A percentile compares a stretch with the other conserved stretches of the same genome.
Conservation (phyloP, 64 coral and sea anemone genomes). For the Porites australiensis region DNA sequence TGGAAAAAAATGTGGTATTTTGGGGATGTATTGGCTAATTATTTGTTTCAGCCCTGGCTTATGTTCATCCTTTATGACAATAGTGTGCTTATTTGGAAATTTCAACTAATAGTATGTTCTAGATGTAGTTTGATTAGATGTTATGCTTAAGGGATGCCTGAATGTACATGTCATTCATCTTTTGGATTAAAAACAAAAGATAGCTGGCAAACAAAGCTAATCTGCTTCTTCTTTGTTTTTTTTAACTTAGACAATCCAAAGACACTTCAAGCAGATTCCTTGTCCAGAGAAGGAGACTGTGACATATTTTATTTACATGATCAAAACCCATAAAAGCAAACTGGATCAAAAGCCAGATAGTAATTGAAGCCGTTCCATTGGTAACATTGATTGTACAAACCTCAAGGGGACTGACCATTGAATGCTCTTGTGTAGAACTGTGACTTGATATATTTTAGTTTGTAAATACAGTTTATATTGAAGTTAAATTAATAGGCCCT, state of each 20-base stretch:
- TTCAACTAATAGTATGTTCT: too few relatives aligned
- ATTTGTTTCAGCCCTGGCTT: too few relatives aligned
- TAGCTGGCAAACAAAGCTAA: too few relatives aligned
- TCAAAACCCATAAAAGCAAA: constrained; percentile 98
- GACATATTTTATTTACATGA: constrained; percentile 98
- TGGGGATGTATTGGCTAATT: too few relatives aligned
- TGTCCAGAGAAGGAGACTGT: constrained; percentile 97
- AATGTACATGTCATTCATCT: too few relatives aligned
- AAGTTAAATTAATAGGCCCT: too few relatives aligned
- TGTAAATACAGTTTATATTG: constrained; percentile 15
- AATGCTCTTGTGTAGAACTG: not conserved
- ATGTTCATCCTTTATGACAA: too few relatives aligned
- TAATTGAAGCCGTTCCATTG: constrained; percentile 15
- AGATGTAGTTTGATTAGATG: too few relatives aligned
- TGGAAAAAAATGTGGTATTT: too few relatives aligned
- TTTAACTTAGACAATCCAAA: constrained; percentile 81
- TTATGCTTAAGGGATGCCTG: too few relatives aligned
- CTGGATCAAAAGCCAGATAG: constrained; percentile 97
- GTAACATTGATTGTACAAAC: not conserved
- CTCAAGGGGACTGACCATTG: not conserved
- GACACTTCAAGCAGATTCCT: constrained; percentile 95
- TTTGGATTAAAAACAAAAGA: too few relatives aligned
- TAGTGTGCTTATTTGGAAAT: too few relatives aligned
- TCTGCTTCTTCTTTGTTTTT: not conserved
- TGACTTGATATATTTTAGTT: constrained; percentile 12